These are phyloP conservation scores for Hyperoodon ampullatus DNA, from an alignment of 2,113 vertebrate species.

Conservation along the genomic window DNA sequence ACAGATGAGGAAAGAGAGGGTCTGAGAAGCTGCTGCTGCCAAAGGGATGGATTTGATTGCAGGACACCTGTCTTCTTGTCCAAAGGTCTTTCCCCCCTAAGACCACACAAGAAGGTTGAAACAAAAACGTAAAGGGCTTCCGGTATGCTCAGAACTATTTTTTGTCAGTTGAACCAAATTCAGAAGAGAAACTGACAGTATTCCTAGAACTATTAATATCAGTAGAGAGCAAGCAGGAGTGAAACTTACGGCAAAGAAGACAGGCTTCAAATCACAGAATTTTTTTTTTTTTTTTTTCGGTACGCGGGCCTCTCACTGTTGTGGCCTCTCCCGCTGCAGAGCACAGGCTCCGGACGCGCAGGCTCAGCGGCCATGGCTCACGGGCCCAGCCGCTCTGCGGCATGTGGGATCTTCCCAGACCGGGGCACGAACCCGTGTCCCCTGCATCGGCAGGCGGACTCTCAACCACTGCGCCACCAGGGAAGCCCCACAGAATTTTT, in stretches of 20 bases:
- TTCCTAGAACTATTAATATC: not conserved
- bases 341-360: too few species aligned
- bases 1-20: not conserved
- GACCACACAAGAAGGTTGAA: not conserved
- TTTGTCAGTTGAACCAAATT: not conserved
- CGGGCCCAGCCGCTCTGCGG: too few species aligned
- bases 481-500: not conserved
- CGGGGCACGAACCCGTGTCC: too few species aligned
- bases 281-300: not conserved
- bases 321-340: too few species aligned
- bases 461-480: too few species aligned
- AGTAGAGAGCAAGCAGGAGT: not conserved
- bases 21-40: not conserved
- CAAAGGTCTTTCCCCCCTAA: not conserved
- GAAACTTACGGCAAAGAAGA: not conserved
- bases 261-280: not conserved
- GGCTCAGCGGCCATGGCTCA: too few species aligned
- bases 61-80: not conserved
- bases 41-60: rapidly evolving
- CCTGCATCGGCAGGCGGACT: too few species aligned
- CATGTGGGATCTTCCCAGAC: too few species aligned
- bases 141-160: not conserved
- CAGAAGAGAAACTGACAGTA: not conserved
- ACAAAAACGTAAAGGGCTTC: not conserved
- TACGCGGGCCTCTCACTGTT: too few species aligned